Base-by-base conservation (phyloP, 2,888 invertebrate genomes). In the Subacronicta megacephala region DNA sequence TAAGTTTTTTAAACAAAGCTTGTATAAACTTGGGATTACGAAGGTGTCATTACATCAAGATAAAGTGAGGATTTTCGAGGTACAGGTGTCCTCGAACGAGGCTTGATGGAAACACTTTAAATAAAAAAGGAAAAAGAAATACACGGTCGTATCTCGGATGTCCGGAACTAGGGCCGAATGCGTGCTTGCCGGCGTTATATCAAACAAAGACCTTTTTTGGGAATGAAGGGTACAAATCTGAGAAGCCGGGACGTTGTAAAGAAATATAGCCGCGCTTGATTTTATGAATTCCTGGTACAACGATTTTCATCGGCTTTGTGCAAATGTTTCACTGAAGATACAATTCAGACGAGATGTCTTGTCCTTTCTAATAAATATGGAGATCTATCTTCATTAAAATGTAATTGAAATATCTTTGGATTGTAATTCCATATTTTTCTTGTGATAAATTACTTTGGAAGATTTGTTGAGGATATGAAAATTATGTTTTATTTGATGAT, bases 131-230 rank as follows among this genome's bases (percentile, higher is more conserved):
- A 33, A 41, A 50, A 75, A n/a, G n/a, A 54, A 29, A 40, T 26
- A 37, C 53, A 53, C 26, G 53, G 18, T 13, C 29, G 31, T 57
- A 16, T n/a, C 37, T 56, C 56, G 54, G 51, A 61, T 38, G 44
- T 56, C 62, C 54, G 43, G 53, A 35, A 56, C 44, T 44, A 49
- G 53, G 51, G 50, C 44, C 49, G 57, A 55, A 61, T 63, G 77
- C 76, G 76, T 74, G 76, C 53, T 59, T 41, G 35, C 50, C 62
- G 46, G 66, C 60, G 63, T 73, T 76, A 73, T 76, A 76, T 76
- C 67, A 75, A 76, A 76, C 67, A 76, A 73, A 75, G 57, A 63
- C 55, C 53, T 56, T 50, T 63, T 64, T 76, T 66, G 40, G 55
- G 53, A 72, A 72, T 62, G 57, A 73, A 70, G 63, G 70, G 62